Evolutionary conservation across 2,797 vertebrate species (phyloP), one percentile per base, ranked within the genome.

Genomic region (Dicrostonyx torquatus): DNA sequence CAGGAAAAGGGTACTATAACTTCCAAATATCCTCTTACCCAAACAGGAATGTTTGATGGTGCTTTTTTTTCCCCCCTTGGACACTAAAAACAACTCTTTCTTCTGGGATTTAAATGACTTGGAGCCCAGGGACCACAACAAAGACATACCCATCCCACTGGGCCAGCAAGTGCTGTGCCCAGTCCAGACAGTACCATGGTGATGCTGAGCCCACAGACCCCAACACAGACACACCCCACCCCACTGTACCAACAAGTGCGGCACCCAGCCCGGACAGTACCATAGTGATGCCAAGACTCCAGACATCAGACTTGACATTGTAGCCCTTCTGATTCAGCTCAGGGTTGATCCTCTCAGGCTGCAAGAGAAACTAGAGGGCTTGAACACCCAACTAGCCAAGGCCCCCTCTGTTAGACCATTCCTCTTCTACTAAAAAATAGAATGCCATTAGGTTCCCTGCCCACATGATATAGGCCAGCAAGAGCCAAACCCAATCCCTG

Each of bases 281-380:
- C 98, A 99, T 98, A 2, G 98, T 99, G 97, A 99, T 99, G 50
- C 98, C 98, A 0, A 99, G 98, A 70, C 98, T 99, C 98, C 98
- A 99, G 88, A 99, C 98, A 0, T 99, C 98, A 0, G 98, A 99
- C 94, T 99, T 99, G 91, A 99, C 98, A 0, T 99, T 99, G 97
- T 99, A 99, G 64, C 98, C 98, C 94, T 98, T 98, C 97, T 99
- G 98, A 95, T 98, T 99, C 96, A 98, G 97, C 86, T 98, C 98
- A 0, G 98, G 98, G 93, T 99, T 99, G 97, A 99, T 99, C 88
- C 98, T 98, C 96, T 99, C 98, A 0, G 98, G 98, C 98, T 99
- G 98, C 11, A 97, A 96, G 11, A 82, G 26, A 18, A 20, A 89
- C 11, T 70, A 85, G 18, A 1, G 50, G 50, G 91, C 75, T 15